Conservation (phyloP, 2,797 vertebrate species). For the Schizopygopsis malacanthus region DNA sequence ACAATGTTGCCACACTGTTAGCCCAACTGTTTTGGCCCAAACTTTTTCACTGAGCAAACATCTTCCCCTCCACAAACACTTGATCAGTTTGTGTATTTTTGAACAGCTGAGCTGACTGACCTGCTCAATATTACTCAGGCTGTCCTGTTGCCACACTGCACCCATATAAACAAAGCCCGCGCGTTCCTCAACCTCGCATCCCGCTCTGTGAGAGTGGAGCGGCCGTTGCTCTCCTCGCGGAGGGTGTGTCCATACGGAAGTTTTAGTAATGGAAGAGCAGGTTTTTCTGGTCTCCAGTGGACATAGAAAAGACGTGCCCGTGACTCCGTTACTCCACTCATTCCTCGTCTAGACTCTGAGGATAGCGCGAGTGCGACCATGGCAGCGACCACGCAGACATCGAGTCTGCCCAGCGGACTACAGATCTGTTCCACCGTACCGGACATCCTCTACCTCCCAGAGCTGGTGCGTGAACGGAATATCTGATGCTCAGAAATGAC, state of each 20-base stretch:
- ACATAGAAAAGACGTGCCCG: conserved; percentile 67
- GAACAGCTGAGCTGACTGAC: background rate
- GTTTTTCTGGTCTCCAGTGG: conserved; percentile 66
- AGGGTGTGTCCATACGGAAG: conserved; percentile 69
- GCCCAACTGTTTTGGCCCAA: background rate
- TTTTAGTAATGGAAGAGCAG: conserved; percentile 62
- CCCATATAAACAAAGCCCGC: background rate
- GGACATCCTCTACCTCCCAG: conserved; percentile 83
- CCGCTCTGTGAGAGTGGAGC: background rate
- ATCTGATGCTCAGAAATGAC: background rate
- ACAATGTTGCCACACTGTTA: background rate
- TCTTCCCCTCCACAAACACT: background rate
- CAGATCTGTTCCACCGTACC: conserved; percentile 79
- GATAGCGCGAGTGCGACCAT: conserved; percentile 64
- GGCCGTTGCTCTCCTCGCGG: background rate
- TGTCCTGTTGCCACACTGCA: conserved; percentile 26
- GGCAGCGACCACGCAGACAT: conserved; percentile 73
- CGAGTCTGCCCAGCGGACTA: conserved; percentile 81
- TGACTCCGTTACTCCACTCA: conserved; percentile 59
- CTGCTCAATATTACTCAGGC: conserved; percentile 11
- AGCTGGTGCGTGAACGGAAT: conserved; percentile 80
- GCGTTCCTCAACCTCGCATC: background rate
- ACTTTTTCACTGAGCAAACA: background rate
- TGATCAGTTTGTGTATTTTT: background rate
- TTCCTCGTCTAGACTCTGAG: conserved; percentile 24